A percentile compares a stretch with the other conserved stretches of the same genome.
These are phyloP conservation scores for Xestobium rufovillosum DNA, from an alignment of 2,888 invertebrate species.

Conservation along the genomic window DNA sequence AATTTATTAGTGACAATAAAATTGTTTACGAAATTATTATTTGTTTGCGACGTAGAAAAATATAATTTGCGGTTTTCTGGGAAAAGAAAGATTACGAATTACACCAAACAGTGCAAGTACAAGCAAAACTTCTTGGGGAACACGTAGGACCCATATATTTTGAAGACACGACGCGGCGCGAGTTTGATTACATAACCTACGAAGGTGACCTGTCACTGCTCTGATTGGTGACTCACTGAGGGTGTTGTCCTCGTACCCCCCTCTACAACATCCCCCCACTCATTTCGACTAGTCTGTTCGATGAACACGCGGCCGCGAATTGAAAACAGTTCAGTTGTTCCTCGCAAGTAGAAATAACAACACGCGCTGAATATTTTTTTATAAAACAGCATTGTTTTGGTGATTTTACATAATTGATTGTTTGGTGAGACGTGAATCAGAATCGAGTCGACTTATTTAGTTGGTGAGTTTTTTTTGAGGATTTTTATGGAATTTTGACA, in stretches of 20 bases:
- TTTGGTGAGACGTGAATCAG: too few species aligned
- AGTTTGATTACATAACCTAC: slow-evolving; percentile 38
- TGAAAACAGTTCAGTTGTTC: slow-evolving; percentile 3
- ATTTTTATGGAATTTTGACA: too few species aligned
- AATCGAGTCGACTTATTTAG: too few species aligned
- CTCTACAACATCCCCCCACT: slow-evolving; percentile 29
- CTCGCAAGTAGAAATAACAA: neutral
- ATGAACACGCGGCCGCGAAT: slow-evolving; percentile 1
- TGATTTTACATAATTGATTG: too few species aligned
- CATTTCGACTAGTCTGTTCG: slow-evolving; percentile 26
- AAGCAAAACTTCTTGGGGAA: slow-evolving; percentile 23
- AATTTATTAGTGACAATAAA: too few species aligned
- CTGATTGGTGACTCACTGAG: slow-evolving; percentile 47
- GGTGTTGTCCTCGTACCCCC: slow-evolving; percentile 45
- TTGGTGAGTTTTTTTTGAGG: too few species aligned
- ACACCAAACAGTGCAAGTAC: too few species aligned
- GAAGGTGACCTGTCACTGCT: slow-evolving; percentile 47
- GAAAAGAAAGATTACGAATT: slow-evolving; percentile 1
- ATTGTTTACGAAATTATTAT: too few species aligned
- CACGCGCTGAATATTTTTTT: too few species aligned
- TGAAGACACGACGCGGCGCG: slow-evolving; percentile 25
- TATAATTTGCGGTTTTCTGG: slow-evolving; percentile 4
- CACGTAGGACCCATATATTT: slow-evolving; percentile 24
- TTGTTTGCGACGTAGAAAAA: slow-evolving; percentile 15
- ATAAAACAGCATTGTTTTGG: too few species aligned